Evolutionary conservation across 2,888 invertebrate species (phyloP).

Genomic region (Taphrorychus bicolor): DNA sequence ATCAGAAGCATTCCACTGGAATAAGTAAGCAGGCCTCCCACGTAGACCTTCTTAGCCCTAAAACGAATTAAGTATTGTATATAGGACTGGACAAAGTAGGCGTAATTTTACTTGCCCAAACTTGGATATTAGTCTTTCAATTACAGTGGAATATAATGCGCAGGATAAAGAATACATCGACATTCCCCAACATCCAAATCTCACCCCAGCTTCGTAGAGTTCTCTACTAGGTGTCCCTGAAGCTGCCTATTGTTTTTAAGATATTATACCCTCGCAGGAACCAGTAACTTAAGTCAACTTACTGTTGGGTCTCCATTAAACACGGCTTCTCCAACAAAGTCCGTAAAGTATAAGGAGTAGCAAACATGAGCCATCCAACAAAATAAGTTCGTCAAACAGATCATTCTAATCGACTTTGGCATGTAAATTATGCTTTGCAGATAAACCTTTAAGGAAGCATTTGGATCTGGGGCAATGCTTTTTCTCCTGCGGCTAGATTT

Average conservation of each 20-base stretch:
- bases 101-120: constrained; percentile 67
- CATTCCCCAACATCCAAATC: constrained; percentile 98
- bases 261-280: background rate
- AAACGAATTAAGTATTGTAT: no score
- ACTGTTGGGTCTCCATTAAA: constrained; percentile 88
- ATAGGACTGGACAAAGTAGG: no score
- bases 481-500: constrained; percentile 37
- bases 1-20: constrained; percentile 88
- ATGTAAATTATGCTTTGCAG: constrained; percentile 89
- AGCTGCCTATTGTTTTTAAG: no score
- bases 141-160: constrained; percentile 87
- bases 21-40: constrained; percentile 88
- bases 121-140: constrained; percentile 83
- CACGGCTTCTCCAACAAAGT: constrained; percentile 92
- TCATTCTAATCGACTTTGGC: constrained; percentile 84
- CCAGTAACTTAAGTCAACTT: no score
- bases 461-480: constrained; percentile 51
- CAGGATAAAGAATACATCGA: constrained; percentile 95
- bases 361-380: constrained; percentile 99
- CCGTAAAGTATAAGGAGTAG: constrained; percentile 95
- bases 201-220: constrained; percentile 88
- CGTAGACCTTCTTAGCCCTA: constrained; percentile 87
- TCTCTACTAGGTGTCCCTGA: constrained; percentile 70
- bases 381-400: constrained; percentile 93
- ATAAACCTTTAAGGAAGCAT: constrained; percentile 76